These are phyloP conservation scores for Gasterosteus nipponicus DNA, from an alignment of 2,113 vertebrate species.

Conservation along the genomic window DNA sequence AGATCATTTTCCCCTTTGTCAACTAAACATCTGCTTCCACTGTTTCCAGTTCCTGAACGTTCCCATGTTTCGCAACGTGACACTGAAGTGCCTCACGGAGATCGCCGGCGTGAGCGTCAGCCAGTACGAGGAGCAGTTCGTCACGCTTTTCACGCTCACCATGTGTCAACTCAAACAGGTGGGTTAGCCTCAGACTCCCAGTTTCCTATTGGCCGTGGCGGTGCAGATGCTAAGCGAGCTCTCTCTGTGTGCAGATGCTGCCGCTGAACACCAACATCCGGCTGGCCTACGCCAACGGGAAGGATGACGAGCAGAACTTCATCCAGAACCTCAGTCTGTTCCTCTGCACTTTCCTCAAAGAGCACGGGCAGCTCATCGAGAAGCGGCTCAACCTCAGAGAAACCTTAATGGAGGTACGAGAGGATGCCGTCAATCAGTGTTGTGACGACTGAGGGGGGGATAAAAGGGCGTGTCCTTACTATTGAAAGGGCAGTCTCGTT, in stretches of 20 bases:
- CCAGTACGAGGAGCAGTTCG: conserved; percentile 98
- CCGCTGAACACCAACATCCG: conserved; percentile 98
- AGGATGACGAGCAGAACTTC: conserved; percentile 99
- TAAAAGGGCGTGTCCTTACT: neutral
- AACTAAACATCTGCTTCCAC: neutral
- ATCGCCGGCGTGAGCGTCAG: conserved; percentile 98
- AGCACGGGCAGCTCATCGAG: conserved; percentile 96
- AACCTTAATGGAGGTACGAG: conserved; percentile 94
- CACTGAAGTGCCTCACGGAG: conserved; percentile 98
- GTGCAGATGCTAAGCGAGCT: too few relatives aligned
- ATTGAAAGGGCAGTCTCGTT: neutral
- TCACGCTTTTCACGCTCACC: conserved; percentile 96
- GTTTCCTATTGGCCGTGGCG: neutral
- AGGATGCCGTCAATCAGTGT: neutral
- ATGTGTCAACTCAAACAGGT: conserved; percentile 99
- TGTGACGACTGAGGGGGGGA: too few relatives aligned
- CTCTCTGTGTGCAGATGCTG: conserved; percentile 87
- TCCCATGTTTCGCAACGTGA: conserved; percentile 99
- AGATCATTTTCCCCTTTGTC: neutral
- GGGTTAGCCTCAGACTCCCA: conserved; percentile 1
- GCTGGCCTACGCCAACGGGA: conserved; percentile 95
- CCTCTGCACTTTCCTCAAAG: conserved; percentile 98
- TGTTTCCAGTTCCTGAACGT: conserved; percentile 93
- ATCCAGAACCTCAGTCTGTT: conserved; percentile 99
- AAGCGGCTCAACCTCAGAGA: conserved; percentile 96